Percentiles rank a stretch among this genome's conserved stretches.
Conservation (phyloP, 2,888 invertebrate genomes). For the Drosophila melanosoma region DNA sequence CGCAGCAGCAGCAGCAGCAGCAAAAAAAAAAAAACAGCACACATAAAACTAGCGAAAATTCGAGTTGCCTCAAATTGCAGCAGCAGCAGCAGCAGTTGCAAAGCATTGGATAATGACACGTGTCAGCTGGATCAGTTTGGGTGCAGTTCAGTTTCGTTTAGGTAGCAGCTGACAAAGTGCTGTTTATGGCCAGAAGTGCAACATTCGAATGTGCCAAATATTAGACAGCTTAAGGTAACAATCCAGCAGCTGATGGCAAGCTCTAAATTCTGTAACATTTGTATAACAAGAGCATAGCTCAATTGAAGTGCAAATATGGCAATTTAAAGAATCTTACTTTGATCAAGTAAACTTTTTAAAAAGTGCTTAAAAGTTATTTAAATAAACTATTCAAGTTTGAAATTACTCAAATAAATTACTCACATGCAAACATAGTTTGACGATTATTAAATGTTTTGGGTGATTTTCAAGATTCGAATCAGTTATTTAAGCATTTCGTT, state of each 20-base stretch:
- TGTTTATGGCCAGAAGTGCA: conserved; percentile 37
- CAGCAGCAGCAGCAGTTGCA: conserved; percentile 47
- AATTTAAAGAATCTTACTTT: not conserved
- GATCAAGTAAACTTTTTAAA: not conserved
- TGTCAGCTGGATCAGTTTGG: conserved; percentile 17
- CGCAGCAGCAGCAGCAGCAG: conserved; percentile 14
- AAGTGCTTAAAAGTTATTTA: not conserved
- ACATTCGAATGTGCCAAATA: conserved; percentile 33
- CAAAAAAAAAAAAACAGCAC: conserved; percentile 7
- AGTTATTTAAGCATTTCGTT: conserved; percentile 22
- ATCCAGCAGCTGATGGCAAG: conserved; percentile 8
- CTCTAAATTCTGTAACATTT: not conserved
- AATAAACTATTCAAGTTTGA: not conserved
- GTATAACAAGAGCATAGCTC: too few species aligned
- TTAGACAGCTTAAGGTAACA: conserved; percentile 16
- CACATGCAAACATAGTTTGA: not conserved
- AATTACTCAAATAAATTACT: not conserved
- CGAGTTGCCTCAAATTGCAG: conserved; percentile 14
- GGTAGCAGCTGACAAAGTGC: conserved; percentile 51
- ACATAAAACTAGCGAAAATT: conserved; percentile 22
- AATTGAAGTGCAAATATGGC: too few species aligned
- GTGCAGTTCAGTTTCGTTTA: conserved; percentile 8
- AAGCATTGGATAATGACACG: conserved; percentile 45
- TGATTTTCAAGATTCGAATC: conserved; percentile 21
- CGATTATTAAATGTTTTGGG: conserved; percentile 17